Evolutionary conservation across 2,113 vertebrate species (phyloP), one percentile per base, ranked within the genome.

Genomic region (Zapornia atra): DNA sequence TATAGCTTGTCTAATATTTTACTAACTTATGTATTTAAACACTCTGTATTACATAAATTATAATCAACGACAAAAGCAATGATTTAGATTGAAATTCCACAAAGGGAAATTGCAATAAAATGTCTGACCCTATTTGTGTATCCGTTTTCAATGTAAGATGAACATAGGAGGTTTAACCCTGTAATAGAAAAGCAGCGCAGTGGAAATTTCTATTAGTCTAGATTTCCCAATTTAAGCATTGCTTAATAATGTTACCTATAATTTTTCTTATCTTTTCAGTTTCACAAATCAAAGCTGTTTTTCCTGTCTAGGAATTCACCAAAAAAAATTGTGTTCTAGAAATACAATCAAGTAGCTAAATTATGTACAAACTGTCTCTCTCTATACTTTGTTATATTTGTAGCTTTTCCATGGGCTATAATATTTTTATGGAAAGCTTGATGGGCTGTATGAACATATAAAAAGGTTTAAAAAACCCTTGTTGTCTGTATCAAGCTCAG

Each of bases 1-100:
- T 98, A 97, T 86, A 79, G 80, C 90, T 96, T 93, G 34, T 97
- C 87, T 92, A 96, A 79, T 96, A 92, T 93, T 90, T 95, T 97
- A 89, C 86, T 95, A 88, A 97, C 72, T 95, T 97, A 61, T 91
- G 68, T 95, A 94, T 97, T 96, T 90, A 95, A 97, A 96, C 93
- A 97, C 88, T 91, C 68, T 86, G n/a, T 85, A 84, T 97, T 94
- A 97, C 94, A 97, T 97, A 97, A 98, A 97, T 97, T 96, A 96
- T 92, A 97, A 94, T 97, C 86, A 96, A 48, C 95, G 96, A 93
- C 97, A 97, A 76, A 89, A 77, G 17, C 63, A 95, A 69, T 97
- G 95, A 97, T 97, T 98, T 98, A 98, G 87, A 89, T 44, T 76
- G 87, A 97, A 97, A 96, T 97, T 83, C 92, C 94, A 46, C 85